Evolutionary conservation across 2,797 vertebrate genomes (phyloP).

Genomic region (Ceryle rudis): DNA sequence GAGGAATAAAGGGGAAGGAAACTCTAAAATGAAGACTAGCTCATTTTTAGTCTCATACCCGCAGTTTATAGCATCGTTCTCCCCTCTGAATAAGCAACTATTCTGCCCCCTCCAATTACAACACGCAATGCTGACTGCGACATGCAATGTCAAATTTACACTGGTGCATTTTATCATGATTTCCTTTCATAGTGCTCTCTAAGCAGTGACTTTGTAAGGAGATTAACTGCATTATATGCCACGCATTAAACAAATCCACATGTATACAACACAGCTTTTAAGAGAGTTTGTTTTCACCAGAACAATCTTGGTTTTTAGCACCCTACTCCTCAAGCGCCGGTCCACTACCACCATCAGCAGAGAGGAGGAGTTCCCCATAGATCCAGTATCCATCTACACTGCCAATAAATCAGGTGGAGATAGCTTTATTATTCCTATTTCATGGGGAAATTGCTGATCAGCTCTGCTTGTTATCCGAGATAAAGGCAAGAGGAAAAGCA

Average conservation of each 20-base stretch:
- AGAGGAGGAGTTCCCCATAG: neutral
- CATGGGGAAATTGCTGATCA: slow-evolving; percentile 18
- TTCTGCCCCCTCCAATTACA: slow-evolving; percentile 59
- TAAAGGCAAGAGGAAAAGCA: neutral
- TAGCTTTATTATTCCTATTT: slow-evolving; percentile 38
- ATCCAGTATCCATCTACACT: neutral
- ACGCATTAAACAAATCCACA: slow-evolving; percentile 55
- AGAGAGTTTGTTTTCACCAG: neutral
- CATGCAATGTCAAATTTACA: slow-evolving; percentile 61
- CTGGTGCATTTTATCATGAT: slow-evolving; percentile 57
- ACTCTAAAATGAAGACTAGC: slow-evolving; percentile 53
- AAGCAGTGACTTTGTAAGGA: slow-evolving; percentile 61
- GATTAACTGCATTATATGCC: slow-evolving; percentile 63
- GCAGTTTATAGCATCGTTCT: slow-evolving; percentile 46
- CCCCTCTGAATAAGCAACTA: slow-evolving; percentile 53
- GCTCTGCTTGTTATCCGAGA: neutral
- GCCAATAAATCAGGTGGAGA: neutral
- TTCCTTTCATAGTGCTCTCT: slow-evolving; percentile 62
- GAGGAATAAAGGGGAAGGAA: slow-evolving; percentile 45
- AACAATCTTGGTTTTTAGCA: neutral
- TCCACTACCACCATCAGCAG: neutral
- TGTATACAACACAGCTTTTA: slow-evolving; percentile 28
- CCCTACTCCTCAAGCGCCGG: neutral
- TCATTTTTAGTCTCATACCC: slow-evolving; percentile 57
- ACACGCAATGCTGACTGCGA: slow-evolving; percentile 45